Percentiles rank a stretch among this genome's conserved stretches.
Conservation (phyloP, 2,797 vertebrate species). For the Hybognathus amarus region DNA sequence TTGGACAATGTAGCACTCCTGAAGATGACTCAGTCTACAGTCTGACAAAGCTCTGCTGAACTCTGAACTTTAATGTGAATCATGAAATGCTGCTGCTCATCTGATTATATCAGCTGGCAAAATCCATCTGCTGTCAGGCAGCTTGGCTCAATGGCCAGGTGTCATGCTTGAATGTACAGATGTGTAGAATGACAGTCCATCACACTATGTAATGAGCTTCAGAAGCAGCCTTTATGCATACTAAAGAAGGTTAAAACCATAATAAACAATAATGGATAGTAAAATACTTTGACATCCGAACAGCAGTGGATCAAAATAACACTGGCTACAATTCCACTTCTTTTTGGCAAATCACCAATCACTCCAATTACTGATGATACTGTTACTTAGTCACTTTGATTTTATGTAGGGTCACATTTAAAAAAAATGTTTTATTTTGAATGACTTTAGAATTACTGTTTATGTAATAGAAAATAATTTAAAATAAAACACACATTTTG, state of each 20-base stretch:
- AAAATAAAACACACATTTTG: no score
- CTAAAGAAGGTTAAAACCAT: background rate
- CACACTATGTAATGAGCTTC: background rate
- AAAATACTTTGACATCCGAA: background rate
- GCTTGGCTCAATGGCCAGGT: no score
- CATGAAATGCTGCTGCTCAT: constrained; percentile 2
- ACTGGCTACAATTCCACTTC: background rate
- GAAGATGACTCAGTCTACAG: constrained; percentile 46
- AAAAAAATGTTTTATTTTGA: background rate
- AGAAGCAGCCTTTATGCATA: background rate
- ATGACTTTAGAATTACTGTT: no score
- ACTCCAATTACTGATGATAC: background rate
- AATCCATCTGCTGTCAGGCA: constrained; percentile 32
- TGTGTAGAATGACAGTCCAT: background rate
- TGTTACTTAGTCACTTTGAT: background rate
- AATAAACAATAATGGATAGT: background rate
- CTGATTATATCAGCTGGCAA: constrained; percentile 45
- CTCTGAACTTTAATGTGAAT: constrained; percentile 15
- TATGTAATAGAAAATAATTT: no score
- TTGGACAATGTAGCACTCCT: background rate
- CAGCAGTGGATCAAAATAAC: background rate
- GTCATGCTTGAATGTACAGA: no score
- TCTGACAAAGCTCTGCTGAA: constrained; percentile 40
- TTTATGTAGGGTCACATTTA: background rate
- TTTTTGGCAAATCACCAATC: constrained; percentile 1